A percentile compares a stretch with the other conserved stretches of the same genome.
phyloP scores from a whole-genome alignment of 2,797 vertebrate species.

The Crypturellus tataupa region DNA sequence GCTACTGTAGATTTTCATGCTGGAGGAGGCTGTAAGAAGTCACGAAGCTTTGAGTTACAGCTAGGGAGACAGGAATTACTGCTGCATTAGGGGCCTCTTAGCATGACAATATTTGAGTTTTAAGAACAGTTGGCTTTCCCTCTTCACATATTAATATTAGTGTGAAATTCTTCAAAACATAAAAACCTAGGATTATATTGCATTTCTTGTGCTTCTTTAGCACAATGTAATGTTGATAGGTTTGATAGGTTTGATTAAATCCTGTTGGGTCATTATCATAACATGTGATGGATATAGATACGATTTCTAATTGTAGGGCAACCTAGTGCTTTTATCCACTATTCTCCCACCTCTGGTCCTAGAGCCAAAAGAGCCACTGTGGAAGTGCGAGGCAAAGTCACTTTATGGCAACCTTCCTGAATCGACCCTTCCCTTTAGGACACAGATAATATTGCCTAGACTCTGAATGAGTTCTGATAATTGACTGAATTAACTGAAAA shows the following conservation, averaged over 20 bases:
- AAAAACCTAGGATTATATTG: fast-evolving
- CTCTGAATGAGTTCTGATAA: background rate
- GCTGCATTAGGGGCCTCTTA: too few species aligned
- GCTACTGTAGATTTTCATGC: background rate
- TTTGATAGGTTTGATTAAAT: background rate
- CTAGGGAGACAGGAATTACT: background rate
- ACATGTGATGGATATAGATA: background rate
- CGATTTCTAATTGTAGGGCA: background rate
- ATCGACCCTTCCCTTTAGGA: background rate
- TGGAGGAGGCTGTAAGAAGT: background rate
- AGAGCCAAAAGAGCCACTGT: background rate
- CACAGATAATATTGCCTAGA: background rate
- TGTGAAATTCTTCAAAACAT: background rate
- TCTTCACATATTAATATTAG: background rate
- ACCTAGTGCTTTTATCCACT: background rate
- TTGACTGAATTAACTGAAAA: background rate
- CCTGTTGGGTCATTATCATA: background rate
- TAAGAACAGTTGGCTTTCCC: too few species aligned
- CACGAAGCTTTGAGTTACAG: background rate
- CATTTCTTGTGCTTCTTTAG: background rate
- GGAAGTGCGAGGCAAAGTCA: background rate
- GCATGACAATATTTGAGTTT: too few species aligned
- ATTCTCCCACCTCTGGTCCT: background rate
- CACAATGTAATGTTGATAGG: background rate
- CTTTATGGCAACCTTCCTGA: background rate